Percentiles rank a stretch among this genome's conserved stretches.
Evolutionary conservation across 2,888 invertebrate genomes (phyloP).

Genomic region (Platycheirus rosarum): DNA sequence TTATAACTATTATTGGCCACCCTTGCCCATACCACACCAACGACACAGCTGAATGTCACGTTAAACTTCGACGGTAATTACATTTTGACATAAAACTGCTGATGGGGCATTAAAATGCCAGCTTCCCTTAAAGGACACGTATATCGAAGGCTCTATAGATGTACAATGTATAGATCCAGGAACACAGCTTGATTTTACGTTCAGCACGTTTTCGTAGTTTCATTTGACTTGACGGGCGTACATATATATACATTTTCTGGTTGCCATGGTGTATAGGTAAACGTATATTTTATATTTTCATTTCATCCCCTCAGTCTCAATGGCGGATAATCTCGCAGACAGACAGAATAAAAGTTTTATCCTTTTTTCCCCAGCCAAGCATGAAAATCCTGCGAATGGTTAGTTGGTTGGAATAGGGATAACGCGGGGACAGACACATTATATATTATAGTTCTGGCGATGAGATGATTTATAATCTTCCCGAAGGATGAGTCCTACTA

Average conservation of each 20-base stretch:
- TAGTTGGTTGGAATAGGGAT: not conserved
- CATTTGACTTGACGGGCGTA: slow-evolving; percentile 17
- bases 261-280: slow-evolving; percentile 31
- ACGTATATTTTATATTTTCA: slow-evolving; percentile 4
- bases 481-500: not conserved
- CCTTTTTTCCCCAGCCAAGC: slow-evolving; percentile 24
- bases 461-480: slow-evolving; percentile 59
- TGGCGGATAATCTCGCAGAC: slow-evolving; percentile 64
- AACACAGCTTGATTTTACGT: slow-evolving; percentile 12
- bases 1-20: slow-evolving; percentile 49
- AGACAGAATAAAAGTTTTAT: slow-evolving; percentile 53
- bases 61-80: slow-evolving; percentile 63
- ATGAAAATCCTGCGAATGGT: slow-evolving; percentile 4
- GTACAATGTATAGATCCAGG: too few species aligned
- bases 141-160: not conserved
- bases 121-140: slow-evolving; percentile 1
- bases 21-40: slow-evolving; percentile 1
- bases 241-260: slow-evolving; percentile 10
- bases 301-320: slow-evolving; percentile 51
- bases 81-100: slow-evolving; percentile 59
- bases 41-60: slow-evolving; percentile 17
- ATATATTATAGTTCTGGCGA: slow-evolving; percentile 32
- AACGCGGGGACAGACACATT: not conserved
- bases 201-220: slow-evolving; percentile 20
- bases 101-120: slow-evolving; percentile 41